These are phyloP conservation scores for Anolis carolinensis DNA, from an alignment of 2,113 vertebrate genomes.

Conservation along the genomic window DNA sequence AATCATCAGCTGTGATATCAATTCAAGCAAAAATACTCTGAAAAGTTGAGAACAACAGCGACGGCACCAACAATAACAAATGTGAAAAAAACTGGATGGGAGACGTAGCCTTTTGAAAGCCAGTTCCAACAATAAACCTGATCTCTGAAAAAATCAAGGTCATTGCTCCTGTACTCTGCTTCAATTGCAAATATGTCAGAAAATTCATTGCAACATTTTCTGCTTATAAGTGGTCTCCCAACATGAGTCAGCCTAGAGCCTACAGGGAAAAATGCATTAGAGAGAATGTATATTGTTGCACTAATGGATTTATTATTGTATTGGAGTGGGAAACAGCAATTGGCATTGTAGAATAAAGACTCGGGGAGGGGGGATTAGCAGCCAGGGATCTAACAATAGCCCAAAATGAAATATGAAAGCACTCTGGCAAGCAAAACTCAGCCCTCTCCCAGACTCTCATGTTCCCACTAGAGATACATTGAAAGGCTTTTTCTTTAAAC, in stretches of 20 bases:
- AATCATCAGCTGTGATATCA: not conserved
- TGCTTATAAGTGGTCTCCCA: not conserved
- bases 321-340: conserved; percentile 3
- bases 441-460: not conserved
- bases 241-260: conserved; percentile 13
- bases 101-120: not conserved
- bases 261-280: conserved; percentile 5
- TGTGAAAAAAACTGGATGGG: no score
- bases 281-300: not conserved
- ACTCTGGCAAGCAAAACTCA: not conserved
- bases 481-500: not conserved
- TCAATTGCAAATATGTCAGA: not conserved
- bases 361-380: not conserved
- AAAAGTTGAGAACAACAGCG: not conserved
- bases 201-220: not conserved
- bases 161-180: not conserved
- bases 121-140: not conserved
- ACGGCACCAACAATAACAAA: not conserved
- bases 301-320: conserved; percentile 11
- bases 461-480: not conserved
- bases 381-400: not conserved
- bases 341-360: not conserved
- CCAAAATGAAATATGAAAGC: fast-evolving
- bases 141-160: not conserved
- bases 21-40: not conserved